Conservation (phyloP, 2,888 invertebrate species). For the Scaptomyza tumidula region DNA sequence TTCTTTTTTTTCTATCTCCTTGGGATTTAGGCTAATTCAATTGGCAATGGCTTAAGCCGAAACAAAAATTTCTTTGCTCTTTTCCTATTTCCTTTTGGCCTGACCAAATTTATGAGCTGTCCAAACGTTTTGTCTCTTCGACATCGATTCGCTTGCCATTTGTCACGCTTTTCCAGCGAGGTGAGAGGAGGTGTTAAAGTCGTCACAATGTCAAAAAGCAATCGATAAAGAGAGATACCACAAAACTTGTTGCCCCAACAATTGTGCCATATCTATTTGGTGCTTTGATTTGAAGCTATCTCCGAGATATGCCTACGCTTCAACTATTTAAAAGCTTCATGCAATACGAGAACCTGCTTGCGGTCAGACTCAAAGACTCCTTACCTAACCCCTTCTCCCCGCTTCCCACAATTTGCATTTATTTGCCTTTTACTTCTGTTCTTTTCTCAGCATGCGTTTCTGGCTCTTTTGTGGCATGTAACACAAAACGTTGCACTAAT, state of each 20-base stretch:
- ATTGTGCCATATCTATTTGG: slow-evolving; percentile 39
- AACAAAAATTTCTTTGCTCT: slow-evolving; percentile 39
- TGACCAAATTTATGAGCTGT: slow-evolving; percentile 55
- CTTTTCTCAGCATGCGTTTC: slow-evolving; percentile 15
- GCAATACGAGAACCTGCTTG: slow-evolving; percentile 22
- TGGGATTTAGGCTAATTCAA: slow-evolving; percentile 56
- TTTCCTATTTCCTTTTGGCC: not conserved
- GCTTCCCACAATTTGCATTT: slow-evolving; percentile 24
- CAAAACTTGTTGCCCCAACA: slow-evolving; percentile 68
- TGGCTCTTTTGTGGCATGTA: slow-evolving; percentile 43
- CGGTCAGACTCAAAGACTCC: slow-evolving; percentile 14
- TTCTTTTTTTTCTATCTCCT: slow-evolving; percentile 10
- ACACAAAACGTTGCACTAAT: slow-evolving; percentile 64
- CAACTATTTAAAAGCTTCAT: slow-evolving; percentile 67
- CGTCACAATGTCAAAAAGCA: slow-evolving; percentile 62
- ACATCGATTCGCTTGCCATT: slow-evolving; percentile 38
- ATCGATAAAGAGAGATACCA: slow-evolving; percentile 24
- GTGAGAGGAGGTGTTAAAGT: slow-evolving; percentile 13
- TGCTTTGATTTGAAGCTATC: slow-evolving; percentile 3
- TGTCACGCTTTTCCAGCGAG: slow-evolving; percentile 60
- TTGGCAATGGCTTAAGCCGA: slow-evolving; percentile 53
- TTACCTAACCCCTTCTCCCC: not conserved
- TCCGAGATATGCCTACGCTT: slow-evolving; percentile 60
- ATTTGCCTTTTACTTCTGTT: slow-evolving; percentile 7
- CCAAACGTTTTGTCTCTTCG: slow-evolving; percentile 28